A percentile compares a stretch with the other conserved stretches of the same genome.
Evolutionary conservation across 2,888 invertebrate genomes (phyloP).

Genomic region (Drosophila leonis): DNA sequence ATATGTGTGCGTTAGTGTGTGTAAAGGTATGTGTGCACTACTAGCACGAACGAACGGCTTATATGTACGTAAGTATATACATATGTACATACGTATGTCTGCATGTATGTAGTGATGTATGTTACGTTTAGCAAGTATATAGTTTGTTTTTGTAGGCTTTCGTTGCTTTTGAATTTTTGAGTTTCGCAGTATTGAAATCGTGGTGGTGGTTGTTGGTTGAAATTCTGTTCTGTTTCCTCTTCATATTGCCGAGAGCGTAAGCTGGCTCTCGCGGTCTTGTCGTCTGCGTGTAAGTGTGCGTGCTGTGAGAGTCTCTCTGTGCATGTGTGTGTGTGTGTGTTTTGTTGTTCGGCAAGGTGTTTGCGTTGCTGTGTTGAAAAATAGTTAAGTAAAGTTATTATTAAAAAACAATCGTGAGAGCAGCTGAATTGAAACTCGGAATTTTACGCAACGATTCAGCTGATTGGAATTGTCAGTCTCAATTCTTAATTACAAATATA

Average conservation of each 20-base stretch:
- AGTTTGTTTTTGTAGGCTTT: conserved; percentile 79
- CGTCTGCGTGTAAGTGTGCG: conserved; percentile 27
- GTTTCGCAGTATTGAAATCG: conserved; percentile 83
- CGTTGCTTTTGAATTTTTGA: conserved; percentile 78
- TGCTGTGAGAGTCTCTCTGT: conserved; percentile 14
- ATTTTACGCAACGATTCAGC: conserved; percentile 37
- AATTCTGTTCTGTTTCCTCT: conserved; percentile 59
- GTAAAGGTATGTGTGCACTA: conserved; percentile 12
- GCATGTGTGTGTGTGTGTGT: conserved; percentile 40
- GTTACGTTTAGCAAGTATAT: conserved; percentile 46
- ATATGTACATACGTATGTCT: conserved; percentile 12
- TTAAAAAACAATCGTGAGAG: conserved; percentile 55
- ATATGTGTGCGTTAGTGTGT: conserved; percentile 4
- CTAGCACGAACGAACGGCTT: conserved; percentile 33
- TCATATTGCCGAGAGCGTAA: conserved; percentile 48
- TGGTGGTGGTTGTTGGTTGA: conserved; percentile 76
- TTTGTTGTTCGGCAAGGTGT: conserved; percentile 64
- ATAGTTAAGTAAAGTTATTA: conserved; percentile 71
- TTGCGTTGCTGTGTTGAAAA: conserved; percentile 55
- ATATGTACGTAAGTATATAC: conserved; percentile 15
- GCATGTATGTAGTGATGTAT: conserved; percentile 12
- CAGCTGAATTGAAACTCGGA: conserved; percentile 15
- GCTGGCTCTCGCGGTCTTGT: conserved; percentile 32
- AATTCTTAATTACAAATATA: conserved; percentile 5
- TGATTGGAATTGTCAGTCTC: conserved; percentile 11